Conservation (phyloP, 2,113 vertebrate species). For the Entosphenus tridentatus region DNA sequence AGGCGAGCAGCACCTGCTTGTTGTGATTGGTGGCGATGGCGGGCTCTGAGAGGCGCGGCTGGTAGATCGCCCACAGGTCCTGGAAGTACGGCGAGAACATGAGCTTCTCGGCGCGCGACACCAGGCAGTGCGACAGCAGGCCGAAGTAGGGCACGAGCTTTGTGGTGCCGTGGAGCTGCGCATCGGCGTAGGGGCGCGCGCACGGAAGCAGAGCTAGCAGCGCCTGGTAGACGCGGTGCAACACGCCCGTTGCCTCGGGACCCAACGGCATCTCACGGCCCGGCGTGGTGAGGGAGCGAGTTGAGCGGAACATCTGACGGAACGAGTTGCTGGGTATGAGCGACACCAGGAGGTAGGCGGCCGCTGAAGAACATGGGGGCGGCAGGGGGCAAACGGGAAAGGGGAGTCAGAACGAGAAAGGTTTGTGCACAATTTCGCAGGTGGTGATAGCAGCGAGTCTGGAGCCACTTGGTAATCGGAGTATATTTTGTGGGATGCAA, state of each 20-base stretch:
- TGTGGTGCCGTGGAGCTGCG: slow-evolving; percentile 84
- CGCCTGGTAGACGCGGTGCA: slow-evolving; percentile 92
- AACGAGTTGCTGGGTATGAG: slow-evolving; percentile 99
- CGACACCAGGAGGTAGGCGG: slow-evolving; percentile 93
- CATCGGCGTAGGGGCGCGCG: slow-evolving; percentile 90
- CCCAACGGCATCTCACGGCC: slow-evolving; percentile 85
- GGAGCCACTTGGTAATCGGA: no score
- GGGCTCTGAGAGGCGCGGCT: slow-evolving; percentile 90
- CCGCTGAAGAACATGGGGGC: slow-evolving; percentile 28
- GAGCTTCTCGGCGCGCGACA: slow-evolving; percentile 96
- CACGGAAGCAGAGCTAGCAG: slow-evolving; percentile 76
- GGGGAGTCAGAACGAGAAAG: no score
- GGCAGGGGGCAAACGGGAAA: background rate
- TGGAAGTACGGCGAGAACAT: slow-evolving; percentile 98
- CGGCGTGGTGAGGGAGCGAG: slow-evolving; percentile 81
- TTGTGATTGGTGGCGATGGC: slow-evolving; percentile 99
- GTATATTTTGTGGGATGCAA: no score
- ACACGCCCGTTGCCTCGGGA: slow-evolving; percentile 81
- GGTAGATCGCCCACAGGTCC: slow-evolving; percentile 99
- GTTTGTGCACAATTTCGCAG: no score
- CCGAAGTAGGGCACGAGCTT: slow-evolving; percentile 97
- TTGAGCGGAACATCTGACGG: slow-evolving; percentile 97
- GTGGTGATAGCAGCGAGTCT: no score
- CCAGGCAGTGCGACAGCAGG: slow-evolving; percentile 97
- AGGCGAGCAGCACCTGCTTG: slow-evolving; percentile 91